Evolutionary conservation across 2,888 invertebrate genomes (phyloP).

Genomic region (Lasioglossum pauxillum): DNA sequence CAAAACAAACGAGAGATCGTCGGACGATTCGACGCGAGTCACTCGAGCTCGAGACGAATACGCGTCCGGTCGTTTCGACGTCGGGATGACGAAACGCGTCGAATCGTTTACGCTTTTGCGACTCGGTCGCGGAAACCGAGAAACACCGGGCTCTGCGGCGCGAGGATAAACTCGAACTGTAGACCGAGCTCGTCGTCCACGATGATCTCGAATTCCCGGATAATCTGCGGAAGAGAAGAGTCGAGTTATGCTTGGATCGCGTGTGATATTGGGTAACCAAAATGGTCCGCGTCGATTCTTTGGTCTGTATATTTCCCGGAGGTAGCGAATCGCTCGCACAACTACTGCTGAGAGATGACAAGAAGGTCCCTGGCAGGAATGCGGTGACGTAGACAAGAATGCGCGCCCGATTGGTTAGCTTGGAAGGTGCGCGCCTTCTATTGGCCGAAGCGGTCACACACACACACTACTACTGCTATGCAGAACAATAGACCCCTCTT

Average conservation of each 20-base stretch:
- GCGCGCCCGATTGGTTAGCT: too few species aligned
- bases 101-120: slow-evolving; percentile 14
- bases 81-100: background rate
- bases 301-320: background rate
- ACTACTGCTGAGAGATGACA: too few species aligned
- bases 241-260: background rate
- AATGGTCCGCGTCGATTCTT: background rate
- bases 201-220: slow-evolving; percentile 90
- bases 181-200: slow-evolving; percentile 89
- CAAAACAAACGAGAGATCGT: slow-evolving; percentile 28
- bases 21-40: background rate
- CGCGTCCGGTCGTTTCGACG: background rate
- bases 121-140: slow-evolving; percentile 86
- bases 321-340: background rate
- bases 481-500: too few species aligned
- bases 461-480: too few species aligned
- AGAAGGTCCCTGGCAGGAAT: too few species aligned
- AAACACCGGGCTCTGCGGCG: slow-evolving; percentile 90
- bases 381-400: too few species aligned
- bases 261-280: background rate
- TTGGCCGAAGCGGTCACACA: too few species aligned
- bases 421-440: too few species aligned
- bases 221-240: slow-evolving; percentile 85
- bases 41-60: background rate
- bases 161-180: slow-evolving; percentile 92